phyloP scores from a whole-genome alignment of 2,113 vertebrate species.

The Telmatochromis brichardi region DNA sequence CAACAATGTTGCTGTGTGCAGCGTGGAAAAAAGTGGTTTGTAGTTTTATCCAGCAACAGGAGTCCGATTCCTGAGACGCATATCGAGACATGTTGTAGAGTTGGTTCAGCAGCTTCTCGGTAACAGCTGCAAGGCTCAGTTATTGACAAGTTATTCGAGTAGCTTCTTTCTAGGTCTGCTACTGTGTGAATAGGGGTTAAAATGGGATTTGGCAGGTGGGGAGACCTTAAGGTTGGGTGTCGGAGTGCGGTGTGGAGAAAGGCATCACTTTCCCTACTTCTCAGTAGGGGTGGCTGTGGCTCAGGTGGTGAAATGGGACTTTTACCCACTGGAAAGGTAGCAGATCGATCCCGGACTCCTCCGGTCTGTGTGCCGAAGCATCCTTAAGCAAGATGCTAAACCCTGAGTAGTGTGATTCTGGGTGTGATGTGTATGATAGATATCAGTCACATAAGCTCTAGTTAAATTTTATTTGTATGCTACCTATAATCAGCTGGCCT shows the following conservation, averaged over 20 bases:
- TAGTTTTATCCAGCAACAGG: background rate
- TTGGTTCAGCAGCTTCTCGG: background rate
- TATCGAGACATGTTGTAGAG: background rate
- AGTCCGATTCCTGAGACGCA: background rate
- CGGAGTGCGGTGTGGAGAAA: background rate
- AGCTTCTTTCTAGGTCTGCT: background rate
- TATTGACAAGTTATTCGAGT: background rate
- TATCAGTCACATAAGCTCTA: background rate
- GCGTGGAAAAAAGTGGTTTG: background rate
- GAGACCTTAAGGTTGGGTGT: background rate
- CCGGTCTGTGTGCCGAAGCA: background rate
- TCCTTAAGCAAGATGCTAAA: background rate
- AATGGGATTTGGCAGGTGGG: background rate
- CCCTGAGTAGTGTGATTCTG: background rate
- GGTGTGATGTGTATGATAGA: background rate
- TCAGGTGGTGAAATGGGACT: background rate
- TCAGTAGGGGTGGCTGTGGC: background rate
- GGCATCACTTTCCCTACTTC: background rate
- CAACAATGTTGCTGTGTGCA: background rate
- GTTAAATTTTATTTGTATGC: background rate
- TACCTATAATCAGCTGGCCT: background rate
- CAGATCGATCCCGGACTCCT: accelerated
- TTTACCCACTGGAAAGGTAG: background rate
- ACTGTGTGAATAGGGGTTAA: background rate
- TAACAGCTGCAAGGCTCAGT: background rate